A percentile compares a stretch with the other conserved stretches of the same genome.
Evolutionary conservation across 2,797 vertebrate genomes (phyloP).

Genomic region (Nannoperca australis): DNA sequence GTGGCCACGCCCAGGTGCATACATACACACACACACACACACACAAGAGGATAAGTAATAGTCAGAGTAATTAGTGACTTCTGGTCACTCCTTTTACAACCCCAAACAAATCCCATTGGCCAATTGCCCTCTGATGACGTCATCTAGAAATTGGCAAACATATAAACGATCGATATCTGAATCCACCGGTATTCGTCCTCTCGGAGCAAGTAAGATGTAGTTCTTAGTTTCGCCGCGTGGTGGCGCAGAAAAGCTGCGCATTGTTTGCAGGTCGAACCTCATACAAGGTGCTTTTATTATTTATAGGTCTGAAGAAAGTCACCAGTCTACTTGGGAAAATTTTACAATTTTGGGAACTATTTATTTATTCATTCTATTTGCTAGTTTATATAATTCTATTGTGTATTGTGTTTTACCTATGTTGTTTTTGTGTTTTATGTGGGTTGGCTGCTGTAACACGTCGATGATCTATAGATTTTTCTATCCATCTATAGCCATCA

Average conservation of each 20-base stretch:
- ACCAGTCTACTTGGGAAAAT: neutral
- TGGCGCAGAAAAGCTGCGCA: conserved; percentile 24
- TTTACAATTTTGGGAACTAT: neutral
- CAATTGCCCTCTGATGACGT: neutral
- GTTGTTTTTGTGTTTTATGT: neutral
- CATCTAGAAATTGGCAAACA: neutral
- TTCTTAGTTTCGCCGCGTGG: neutral
- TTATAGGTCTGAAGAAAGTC: neutral
- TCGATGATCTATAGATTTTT: too few species aligned
- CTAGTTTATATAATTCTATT: neutral
- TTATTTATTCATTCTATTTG: neutral
- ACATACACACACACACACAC: too few species aligned
- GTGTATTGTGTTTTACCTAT: neutral
- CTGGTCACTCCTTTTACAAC: neutral
- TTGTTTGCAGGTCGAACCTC: neutral
- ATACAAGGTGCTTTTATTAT: neutral
- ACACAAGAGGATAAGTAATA: too few species aligned
- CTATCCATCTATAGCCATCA: neutral
- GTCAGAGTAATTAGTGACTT: too few species aligned
- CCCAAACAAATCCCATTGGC: neutral
- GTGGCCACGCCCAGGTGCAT: too few species aligned
- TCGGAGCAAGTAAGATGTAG: neutral
- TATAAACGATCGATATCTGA: neutral
- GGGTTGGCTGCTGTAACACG: neutral
- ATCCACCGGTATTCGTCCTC: neutral